Conservation (phyloP, 2,113 vertebrate genomes). For the Erpornis zantholeuca region DNA sequence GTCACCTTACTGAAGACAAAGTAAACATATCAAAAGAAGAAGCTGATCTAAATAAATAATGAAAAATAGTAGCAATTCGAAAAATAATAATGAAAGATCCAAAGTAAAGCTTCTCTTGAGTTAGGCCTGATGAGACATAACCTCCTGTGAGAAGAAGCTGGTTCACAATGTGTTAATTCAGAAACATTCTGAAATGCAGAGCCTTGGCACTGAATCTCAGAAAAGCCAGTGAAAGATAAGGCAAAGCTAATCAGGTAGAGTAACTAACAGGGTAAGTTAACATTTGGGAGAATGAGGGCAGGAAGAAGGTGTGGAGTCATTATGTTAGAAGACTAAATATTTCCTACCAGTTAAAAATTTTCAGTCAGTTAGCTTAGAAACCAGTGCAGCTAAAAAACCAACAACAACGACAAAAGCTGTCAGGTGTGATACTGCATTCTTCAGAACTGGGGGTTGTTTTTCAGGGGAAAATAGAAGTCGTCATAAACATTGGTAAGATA, state of each 20-base stretch:
- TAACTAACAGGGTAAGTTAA: neutral
- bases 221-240: neutral
- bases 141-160: neutral
- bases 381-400: neutral
- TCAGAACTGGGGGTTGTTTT: neutral
- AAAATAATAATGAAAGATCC: neutral
- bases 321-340: neutral
- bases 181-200: neutral
- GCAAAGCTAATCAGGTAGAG: neutral
- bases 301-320: neutral
- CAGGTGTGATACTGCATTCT: neutral
- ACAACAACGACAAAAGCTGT: neutral
- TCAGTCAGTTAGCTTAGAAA: neutral
- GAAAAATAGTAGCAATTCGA: neutral
- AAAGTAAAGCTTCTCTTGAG: neutral
- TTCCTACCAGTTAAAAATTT: neutral
- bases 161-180: neutral
- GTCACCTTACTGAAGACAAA: neutral
- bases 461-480: neutral
- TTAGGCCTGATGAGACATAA: neutral
- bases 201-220: neutral
- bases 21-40: neutral
- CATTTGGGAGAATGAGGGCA: neutral
- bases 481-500: neutral
- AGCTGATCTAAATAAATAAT: neutral